phyloP scores from a whole-genome alignment of 2,797 vertebrate genomes.

The Fistularia commersonii region DNA sequence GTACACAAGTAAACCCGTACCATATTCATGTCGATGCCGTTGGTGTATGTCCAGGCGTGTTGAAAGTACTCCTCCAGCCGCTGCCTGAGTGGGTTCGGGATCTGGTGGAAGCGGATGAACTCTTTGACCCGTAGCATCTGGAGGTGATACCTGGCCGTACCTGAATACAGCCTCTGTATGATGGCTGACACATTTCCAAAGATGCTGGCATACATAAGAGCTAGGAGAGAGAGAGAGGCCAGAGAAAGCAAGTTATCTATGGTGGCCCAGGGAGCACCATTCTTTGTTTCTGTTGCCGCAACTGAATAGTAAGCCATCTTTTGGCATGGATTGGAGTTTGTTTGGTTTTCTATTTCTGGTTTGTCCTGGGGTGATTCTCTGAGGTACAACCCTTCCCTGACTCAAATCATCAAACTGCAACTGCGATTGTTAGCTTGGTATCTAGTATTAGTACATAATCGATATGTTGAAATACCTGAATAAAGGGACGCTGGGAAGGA shows the following conservation, averaged over 20 bases:
- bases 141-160: slow-evolving; percentile 96
- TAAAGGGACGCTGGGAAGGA: no score
- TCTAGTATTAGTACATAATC: no score
- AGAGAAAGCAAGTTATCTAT: no score
- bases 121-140: slow-evolving; percentile 98
- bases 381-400: no score
- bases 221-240: slow-evolving; percentile 51
- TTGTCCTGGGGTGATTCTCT: no score
- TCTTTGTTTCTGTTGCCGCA: background rate
- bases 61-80: slow-evolving; percentile 98
- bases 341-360: no score
- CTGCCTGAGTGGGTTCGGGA: slow-evolving; percentile 95
- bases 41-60: slow-evolving; percentile 98
- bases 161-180: slow-evolving; percentile 97
- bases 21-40: slow-evolving; percentile 99
- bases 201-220: slow-evolving; percentile 99
- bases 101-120: slow-evolving; percentile 99
- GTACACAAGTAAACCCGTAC: slow-evolving; percentile 72
- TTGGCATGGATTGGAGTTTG: no score
- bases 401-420: no score
- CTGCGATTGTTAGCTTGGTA: no score
- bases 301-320: no score
- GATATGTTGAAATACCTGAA: no score
- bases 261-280: no score
- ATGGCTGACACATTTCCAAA: slow-evolving; percentile 99